phyloP scores from a whole-genome alignment of 2,888 invertebrate species.

The Euclidia mi region DNA sequence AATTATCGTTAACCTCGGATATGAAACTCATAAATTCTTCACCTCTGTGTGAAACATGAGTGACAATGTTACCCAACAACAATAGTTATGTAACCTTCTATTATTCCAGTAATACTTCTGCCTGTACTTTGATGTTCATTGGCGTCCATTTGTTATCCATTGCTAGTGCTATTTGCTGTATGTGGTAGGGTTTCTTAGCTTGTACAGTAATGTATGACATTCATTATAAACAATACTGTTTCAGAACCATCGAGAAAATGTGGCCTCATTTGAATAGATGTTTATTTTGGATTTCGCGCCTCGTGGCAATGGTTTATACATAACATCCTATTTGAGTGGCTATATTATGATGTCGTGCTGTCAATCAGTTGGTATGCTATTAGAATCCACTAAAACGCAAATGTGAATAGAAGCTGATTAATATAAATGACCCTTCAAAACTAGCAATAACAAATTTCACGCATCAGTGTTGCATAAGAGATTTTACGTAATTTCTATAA shows the following conservation, averaged over 20 bases:
- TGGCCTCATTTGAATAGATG: slow-evolving; percentile 61
- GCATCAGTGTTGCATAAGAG: neutral
- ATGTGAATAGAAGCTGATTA: neutral
- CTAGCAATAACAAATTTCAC: too few relatives aligned
- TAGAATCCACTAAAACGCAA: slow-evolving; percentile 16
- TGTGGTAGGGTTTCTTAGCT: neutral
- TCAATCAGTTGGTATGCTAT: slow-evolving; percentile 36
- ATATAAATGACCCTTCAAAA: neutral
- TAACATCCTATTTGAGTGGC: slow-evolving; percentile 67
- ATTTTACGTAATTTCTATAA: neutral
- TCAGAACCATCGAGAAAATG: slow-evolving; percentile 28
- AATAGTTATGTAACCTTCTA: slow-evolving; percentile 39
- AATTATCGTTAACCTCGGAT: slow-evolving; percentile 44
- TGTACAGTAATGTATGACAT: slow-evolving; percentile 36
- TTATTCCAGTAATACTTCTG: slow-evolving; percentile 19
- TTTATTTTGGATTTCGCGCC: slow-evolving; percentile 68
- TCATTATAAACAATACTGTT: slow-evolving; percentile 33
- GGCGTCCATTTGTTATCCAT: slow-evolving; percentile 20
- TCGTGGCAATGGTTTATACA: slow-evolving; percentile 66
- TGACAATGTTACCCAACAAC: slow-evolving; percentile 56
- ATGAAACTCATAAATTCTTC: slow-evolving; percentile 53
- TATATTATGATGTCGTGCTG: slow-evolving; percentile 49
- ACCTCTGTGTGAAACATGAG: slow-evolving; percentile 42
- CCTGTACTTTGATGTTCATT: slow-evolving; percentile 10
- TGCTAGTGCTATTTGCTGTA: slow-evolving; percentile 16